Evolutionary conservation across 2,113 vertebrate genomes (phyloP), one percentile per base, ranked within the genome.

Genomic region (Vulpes ferrilata): DNA sequence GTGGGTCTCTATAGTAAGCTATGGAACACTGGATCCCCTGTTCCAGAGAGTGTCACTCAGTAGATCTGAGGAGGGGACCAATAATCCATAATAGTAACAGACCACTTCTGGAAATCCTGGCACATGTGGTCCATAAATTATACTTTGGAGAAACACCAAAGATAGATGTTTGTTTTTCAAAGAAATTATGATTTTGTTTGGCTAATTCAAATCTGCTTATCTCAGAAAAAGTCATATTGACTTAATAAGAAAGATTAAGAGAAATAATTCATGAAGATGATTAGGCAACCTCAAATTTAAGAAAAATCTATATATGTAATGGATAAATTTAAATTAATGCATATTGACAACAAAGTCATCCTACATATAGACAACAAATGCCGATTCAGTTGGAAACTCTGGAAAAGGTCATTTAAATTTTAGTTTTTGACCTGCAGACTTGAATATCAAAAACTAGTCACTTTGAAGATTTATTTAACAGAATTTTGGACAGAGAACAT

Each of bases 321-420:
- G 64, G 19, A 85, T 85, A 90, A 92, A 91, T 74, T 27, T 85
- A 84, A 95, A n/a, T 55, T 17, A 96, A 57, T 55, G 9, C 23
- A 60, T 65, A 90, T 67, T 80, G 57, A 32, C 35, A 85, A 25
- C 84, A 82, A 71, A 20, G 69, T 96, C 35, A 80, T 23, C 10
- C 67, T 93, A 64, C 30, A 38, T 53, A 43, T 32, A 73, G 35
- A 62, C 23, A 35, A 74, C 65, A 81, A 93, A 82, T 82, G 27
- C n/a, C 32, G 59, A n/a, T 88, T 93, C 4, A 74, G 11, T 13
- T 87, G 25, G 38, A 89, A 93, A 69, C 19, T 23, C 30, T 23
- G 13, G 5, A 43, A 85, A 93, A 82, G 51, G 10, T 57, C 17
- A 59, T 91, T 96, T 85, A 83, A 81, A 43, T 17, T 59, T 92